Base-by-base conservation (phyloP, 2,888 invertebrate genomes). In the Polymixis flavicincta region DNA sequence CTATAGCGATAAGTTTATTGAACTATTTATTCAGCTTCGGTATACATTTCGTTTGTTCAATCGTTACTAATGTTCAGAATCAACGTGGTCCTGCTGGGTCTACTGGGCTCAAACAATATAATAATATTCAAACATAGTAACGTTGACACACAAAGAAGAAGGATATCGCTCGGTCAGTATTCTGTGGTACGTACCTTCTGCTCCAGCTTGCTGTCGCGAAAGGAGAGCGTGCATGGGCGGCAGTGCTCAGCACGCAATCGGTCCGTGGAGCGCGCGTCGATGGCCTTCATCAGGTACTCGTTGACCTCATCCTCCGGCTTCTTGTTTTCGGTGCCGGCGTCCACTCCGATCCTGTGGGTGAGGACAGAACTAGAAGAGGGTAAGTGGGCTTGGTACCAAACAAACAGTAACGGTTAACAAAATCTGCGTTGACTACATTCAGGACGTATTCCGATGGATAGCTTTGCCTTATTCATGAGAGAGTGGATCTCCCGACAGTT, bases 231-330 rank as follows among this genome's bases (percentile, higher is more conserved):
- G 92, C 99, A 97, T 0, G 98, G 98, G 72, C 97, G 97, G 93
- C 99, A 99, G 93, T 99, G 99, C 91, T 99, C 98, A 1, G 98
- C 97, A 72, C 99, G 97, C 71, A 99, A 97, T 70, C 98, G 97
- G 95, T 99, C 99, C 75, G 99, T 98, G 92, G 99, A 99, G 71
- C 99, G 97, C 1, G 99, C 99, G 93, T 99, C 99, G 84, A 99
- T 99, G 22, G 99, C 99, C 85, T 98, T 98, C 97, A 99, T 98
- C 86, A 99, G 97, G 94, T 99, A 99, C 89, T 99, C 99, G 92
- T 99, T 99, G 37, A 99, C 99, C 94, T 99, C 99, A 87, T 99
- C 99, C 88, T 99, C 98, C 0, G 98, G 98, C 92, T 98, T 98
- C 92, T 98, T 98, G 82, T 97, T 97, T 86, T 98, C 98, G 42